phyloP scores from a whole-genome alignment of 2,888 invertebrate genomes.

The Polymixis lichenea region DNA sequence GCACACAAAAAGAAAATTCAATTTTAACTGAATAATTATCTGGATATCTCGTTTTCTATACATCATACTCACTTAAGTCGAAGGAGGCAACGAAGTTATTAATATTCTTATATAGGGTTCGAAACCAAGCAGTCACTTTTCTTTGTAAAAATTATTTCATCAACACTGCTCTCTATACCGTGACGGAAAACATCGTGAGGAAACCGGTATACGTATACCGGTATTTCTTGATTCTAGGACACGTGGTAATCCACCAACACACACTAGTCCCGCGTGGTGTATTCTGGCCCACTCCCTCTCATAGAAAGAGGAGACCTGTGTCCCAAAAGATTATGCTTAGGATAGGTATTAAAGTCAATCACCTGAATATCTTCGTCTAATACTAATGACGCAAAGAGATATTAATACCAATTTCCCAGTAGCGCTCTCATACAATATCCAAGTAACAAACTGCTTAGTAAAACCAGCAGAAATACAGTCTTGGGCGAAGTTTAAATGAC shows the following conservation, averaged over 20 bases:
- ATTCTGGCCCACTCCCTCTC: background rate
- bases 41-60: background rate
- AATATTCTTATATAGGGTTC: background rate
- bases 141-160: too few relatives aligned
- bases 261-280: background rate
- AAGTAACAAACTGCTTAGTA: constrained; percentile 25
- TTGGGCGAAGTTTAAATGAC: constrained; percentile 52
- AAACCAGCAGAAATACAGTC: constrained; percentile 35
- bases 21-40: background rate
- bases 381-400: constrained; percentile 7
- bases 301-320: background rate
- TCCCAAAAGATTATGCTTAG: background rate
- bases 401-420: constrained; percentile 25
- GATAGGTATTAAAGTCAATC: background rate
- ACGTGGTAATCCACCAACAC: background rate
- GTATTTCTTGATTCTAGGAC: background rate
- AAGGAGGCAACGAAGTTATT: background rate
- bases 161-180: too few relatives aligned
- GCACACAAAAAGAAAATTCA: background rate
- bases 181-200: background rate
- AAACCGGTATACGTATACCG: background rate
- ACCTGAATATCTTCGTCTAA: background rate
- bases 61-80: background rate
- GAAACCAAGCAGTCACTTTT: background rate
- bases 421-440: constrained; percentile 17